These are phyloP conservation scores for Sternotherus odoratus DNA, from an alignment of 2,797 vertebrate species.

Conservation along the genomic window DNA sequence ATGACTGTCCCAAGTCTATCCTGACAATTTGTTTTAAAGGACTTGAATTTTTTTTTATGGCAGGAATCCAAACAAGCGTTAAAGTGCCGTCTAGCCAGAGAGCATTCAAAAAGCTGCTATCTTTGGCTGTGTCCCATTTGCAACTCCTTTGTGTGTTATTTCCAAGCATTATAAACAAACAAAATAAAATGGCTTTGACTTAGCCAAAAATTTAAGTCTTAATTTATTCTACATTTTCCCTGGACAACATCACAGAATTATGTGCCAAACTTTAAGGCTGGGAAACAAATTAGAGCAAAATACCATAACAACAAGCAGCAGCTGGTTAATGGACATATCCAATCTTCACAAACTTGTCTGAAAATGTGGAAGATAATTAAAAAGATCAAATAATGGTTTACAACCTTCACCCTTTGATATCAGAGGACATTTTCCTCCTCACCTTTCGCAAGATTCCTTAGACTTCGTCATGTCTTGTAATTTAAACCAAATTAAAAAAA, in stretches of 20 bases:
- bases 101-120: not conserved
- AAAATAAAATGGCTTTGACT: not conserved
- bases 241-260: not conserved
- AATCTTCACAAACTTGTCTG: not conserved
- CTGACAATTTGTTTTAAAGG: not conserved
- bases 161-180: not conserved
- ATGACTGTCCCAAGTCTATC: not conserved
- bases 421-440: not conserved
- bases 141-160: not conserved
- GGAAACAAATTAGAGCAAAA: not conserved
- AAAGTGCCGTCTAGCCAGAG: not conserved
- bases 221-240: not conserved
- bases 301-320: not conserved
- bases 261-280: not conserved
- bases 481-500: not conserved
- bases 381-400: not conserved
- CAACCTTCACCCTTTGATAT: not conserved
- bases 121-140: not conserved
- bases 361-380: not conserved
- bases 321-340: not conserved
- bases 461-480: not conserved
- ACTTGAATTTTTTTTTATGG: not conserved
- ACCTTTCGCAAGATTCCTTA: not conserved
- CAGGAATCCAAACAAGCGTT: not conserved
- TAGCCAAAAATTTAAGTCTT: not conserved